A percentile compares a stretch with the other conserved stretches of the same genome.
These are phyloP conservation scores for Hydra vulgaris DNA, from an alignment of 30 jellyfish, hydroid and myxozoan genomes.

Conservation along the genomic window DNA sequence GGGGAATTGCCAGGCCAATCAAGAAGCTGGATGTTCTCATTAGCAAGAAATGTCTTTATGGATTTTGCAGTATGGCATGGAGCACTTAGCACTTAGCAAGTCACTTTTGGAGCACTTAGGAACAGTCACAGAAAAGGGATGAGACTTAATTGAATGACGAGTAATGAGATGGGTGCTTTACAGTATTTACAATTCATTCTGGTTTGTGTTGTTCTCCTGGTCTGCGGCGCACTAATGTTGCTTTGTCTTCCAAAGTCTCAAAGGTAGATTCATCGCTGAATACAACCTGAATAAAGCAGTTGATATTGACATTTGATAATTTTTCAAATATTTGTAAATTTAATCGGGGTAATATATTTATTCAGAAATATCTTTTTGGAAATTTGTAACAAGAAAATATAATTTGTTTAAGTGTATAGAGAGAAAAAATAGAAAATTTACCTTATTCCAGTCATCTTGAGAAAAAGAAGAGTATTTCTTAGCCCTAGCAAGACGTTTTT, in stretches of 20 bases:
- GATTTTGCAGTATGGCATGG: not conserved
- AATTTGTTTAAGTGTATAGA: too few species aligned
- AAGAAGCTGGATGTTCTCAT: not conserved
- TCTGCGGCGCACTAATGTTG: not conserved
- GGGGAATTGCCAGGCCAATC: too few species aligned
- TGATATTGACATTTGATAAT: not conserved
- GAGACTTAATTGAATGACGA: not conserved
- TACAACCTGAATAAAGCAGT: not conserved
- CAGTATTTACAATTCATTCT: not conserved
- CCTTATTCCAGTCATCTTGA: too few species aligned
- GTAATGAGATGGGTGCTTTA: not conserved
- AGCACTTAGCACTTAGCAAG: not conserved
- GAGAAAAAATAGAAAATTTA: too few species aligned
- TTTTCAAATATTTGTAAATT: too few species aligned
- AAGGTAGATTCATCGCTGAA: not conserved
- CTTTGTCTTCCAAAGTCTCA: not conserved
- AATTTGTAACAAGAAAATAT: too few species aligned
- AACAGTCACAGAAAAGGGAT: not conserved
- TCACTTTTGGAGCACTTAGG: not conserved
- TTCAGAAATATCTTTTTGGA: too few species aligned
- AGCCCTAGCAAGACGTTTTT: too few species aligned
- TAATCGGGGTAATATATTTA: too few species aligned
- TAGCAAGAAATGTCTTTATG: not conserved
- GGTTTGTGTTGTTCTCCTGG: not conserved
- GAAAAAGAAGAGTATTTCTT: too few species aligned